Base-by-base conservation (phyloP, 2,888 invertebrate genomes). In the Apoderus coryli region DNA sequence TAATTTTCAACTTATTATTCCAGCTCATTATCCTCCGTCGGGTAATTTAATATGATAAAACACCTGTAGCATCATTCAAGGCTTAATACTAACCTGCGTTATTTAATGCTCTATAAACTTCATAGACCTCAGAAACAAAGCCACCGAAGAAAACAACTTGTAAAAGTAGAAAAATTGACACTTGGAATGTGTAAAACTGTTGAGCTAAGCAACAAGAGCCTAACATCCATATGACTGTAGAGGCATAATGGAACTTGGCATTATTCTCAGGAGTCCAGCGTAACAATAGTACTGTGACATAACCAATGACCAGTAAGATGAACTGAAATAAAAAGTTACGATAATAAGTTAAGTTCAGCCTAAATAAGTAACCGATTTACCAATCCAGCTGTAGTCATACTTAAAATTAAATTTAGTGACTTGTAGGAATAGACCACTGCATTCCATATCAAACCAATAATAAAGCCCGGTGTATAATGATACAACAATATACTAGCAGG, bases 251-350 rank as follows among this genome's bases (percentile, higher is more conserved):
- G 48, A 82, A 77, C 31, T 66, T 59, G 4, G 59, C 58, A 10
- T 73, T 71, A 36, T 76, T 73, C 37, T 72, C 63, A 2, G 76
- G 75, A 16, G 66, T 75, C 89, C 89, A 90, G 42, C 77, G 63
- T 29, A 79, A 60, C 39, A 72, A 69, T 2, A 88, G 67, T 25
- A 76, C 60, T 12, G 76, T 64, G 11, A 84, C 45, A 49, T 89
- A 89, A 6, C 72, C 71, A 10, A 72, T 46, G 7, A 78, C 59
- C 42, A 81, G 52, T 10, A 74, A 61, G 40, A 71, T 53, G 3
- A 84, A 65, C 84, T 84, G 12, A 69, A 43, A 22, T 32, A 32
- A 31, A 22, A 33, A 27, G 3, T n/a, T n/a, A n/a, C n/a, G n/a
- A n/a, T n/a, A n/a, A n/a, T n/a, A n/a, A n/a, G n/a, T n/a, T n/a